Base-by-base conservation (phyloP, 37 sponge, comb jelly and placozoan species). In the Amphimedon queenslandica region DNA sequence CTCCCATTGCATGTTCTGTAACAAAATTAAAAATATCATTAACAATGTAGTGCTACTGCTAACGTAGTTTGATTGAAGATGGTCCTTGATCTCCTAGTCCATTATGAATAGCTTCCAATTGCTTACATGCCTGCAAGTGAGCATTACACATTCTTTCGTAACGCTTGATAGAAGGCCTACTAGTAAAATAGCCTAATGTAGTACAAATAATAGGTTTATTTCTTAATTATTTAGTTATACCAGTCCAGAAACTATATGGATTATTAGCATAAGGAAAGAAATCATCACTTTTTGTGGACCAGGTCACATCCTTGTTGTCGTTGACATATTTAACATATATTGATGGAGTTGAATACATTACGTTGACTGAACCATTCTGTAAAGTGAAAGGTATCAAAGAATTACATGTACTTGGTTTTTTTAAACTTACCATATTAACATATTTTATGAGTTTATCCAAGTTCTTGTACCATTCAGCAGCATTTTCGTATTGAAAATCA, bases 141-240 rank as follows among this genome's bases (percentile, higher is more conserved):
- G 77, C 75, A 76, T 93, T 93, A 57, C 72, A 41, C 60, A 73
- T 71, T 3, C 98, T 76, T 13, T 78, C 75, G 47, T 97, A 97
- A 3, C 94, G 84, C 80, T 97, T 97, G 71, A 93, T 70, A 24
- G 92, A 89, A 27, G 94, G 94, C 29, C 98, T 77, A 66, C 86
- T 84, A n/a, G 98, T 93, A 80, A 91, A 97, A 43, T 92, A 97
- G 0, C 98, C 97, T n/a, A n/a, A n/a, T n/a, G n/a, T n/a, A n/a
- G n/a, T n/a, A n/a, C n/a, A n/a, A n/a, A n/a, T n/a, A n/a, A n/a
- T n/a, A n/a, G n/a, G n/a, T n/a, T n/a, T n/a, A n/a, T n/a, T n/a
- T n/a, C n/a, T n/a, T n/a, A n/a, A n/a, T n/a, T n/a, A n/a, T n/a
- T n/a, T n/a, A n/a, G n/a, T n/a, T n/a, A n/a, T n/a, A n/a, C n/a